Conservation (phyloP, 2,888 invertebrate genomes). For the Xylota segnis region DNA sequence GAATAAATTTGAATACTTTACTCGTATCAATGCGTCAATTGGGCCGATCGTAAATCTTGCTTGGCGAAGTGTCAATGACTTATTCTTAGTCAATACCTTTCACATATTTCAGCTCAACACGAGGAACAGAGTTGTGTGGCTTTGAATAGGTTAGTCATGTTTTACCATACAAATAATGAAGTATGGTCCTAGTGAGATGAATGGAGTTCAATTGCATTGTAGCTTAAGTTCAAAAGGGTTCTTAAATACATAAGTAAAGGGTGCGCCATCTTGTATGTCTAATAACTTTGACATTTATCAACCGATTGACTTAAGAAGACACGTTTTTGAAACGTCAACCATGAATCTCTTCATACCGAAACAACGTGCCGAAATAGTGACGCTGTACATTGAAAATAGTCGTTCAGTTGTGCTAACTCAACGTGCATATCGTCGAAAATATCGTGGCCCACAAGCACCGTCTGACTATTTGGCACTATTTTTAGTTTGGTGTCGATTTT, state of each 20-base stretch:
- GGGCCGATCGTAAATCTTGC: constrained; percentile 67
- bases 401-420: no score
- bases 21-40: constrained; percentile 10
- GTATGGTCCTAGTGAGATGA: neutral
- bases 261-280: no score
- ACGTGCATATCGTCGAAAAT: no score
- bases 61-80: constrained; percentile 66
- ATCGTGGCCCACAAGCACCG: no score
- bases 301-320: no score
- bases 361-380: no score
- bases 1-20: constrained; percentile 66
- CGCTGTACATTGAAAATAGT: no score
- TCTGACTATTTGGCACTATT: no score
- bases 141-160: constrained; percentile 9
- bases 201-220: neutral
- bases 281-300: no score
- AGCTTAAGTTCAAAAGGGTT: neutral
- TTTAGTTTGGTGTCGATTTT: no score
- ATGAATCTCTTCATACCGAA: no score
- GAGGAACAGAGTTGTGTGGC: constrained; percentile 21
- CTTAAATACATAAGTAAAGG: neutral
- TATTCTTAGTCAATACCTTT: constrained; percentile 67
- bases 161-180: neutral
- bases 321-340: no score
- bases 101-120: constrained; percentile 58